Percentiles rank a stretch among this genome's conserved stretches.
Evolutionary conservation across 1,140 invertebrate genomes (phyloP).

Genomic region (Zaprionus kolodkinae): DNA sequence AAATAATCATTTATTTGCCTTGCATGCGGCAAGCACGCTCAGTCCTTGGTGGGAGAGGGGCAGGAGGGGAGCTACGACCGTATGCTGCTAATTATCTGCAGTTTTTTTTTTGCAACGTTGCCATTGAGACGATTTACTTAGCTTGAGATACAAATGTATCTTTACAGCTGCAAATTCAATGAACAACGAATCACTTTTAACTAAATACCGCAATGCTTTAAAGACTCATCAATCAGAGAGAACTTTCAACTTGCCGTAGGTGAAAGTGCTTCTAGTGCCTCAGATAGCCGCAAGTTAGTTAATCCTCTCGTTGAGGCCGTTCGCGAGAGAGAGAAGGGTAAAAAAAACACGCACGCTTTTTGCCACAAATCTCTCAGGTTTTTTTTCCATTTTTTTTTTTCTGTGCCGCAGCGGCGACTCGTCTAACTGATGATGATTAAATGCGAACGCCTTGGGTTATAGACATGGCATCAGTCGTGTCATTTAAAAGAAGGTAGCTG

Average conservation of each 20-base stretch:
- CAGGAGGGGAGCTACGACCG: slow-evolving; percentile 4
- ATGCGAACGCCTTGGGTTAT: slow-evolving; percentile 80
- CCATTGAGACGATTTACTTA: slow-evolving; percentile 17
- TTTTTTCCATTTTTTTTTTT: slow-evolving; percentile 42
- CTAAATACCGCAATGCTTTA: neutral
- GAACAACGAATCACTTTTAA: neutral
- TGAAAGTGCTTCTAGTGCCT: slow-evolving; percentile 45
- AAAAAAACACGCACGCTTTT: slow-evolving; percentile 76
- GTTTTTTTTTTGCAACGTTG: slow-evolving; percentile 18
- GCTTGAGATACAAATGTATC: neutral
- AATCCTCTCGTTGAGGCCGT: slow-evolving; percentile 12
- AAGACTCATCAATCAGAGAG: slow-evolving; percentile 3
- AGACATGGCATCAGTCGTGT: slow-evolving; percentile 82
- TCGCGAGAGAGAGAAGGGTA: slow-evolving; percentile 19
- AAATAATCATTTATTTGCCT: slow-evolving; percentile 79
- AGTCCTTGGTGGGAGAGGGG: neutral
- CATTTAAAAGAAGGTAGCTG: slow-evolving; percentile 82
- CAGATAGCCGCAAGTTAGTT: slow-evolving; percentile 32
- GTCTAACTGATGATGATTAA: slow-evolving; percentile 83
- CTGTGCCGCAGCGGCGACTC: slow-evolving; percentile 59
- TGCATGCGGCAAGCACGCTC: slow-evolving; percentile 42
- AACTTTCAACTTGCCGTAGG: slow-evolving; percentile 1
- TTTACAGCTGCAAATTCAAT: slow-evolving; percentile 1
- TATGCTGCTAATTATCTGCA: slow-evolving; percentile 42
- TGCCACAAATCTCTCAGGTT: slow-evolving; percentile 77